phyloP scores from a whole-genome alignment of 2,888 invertebrate species.

The Eupithecia subumbrata region DNA sequence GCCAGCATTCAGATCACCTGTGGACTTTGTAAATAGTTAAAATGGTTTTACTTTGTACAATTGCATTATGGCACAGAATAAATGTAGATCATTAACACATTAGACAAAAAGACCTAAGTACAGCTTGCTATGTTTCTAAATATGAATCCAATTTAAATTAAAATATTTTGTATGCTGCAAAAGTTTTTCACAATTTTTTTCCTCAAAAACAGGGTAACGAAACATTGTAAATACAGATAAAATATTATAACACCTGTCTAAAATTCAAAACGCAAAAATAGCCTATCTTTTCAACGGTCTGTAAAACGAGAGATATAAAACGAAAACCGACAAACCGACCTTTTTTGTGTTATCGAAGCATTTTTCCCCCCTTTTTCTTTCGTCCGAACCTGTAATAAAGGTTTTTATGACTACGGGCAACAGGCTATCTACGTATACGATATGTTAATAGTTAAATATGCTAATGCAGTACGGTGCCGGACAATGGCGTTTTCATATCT shows the following conservation, averaged over 20 bases:
- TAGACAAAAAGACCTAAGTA: not conserved
- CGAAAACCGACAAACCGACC: conserved; percentile 27
- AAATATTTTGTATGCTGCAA: not conserved
- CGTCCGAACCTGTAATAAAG: conserved; percentile 56
- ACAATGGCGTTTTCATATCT: not conserved
- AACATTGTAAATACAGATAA: not conserved
- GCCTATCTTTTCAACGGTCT: conserved; percentile 33
- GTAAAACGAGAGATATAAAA: conserved; percentile 42
- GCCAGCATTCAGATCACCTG: not conserved
- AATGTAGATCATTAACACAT: not conserved
- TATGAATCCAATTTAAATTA: not conserved
- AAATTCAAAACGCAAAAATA: conserved; percentile 25
- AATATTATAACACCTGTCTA: conserved; percentile 5
- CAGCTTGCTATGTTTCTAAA: not conserved
- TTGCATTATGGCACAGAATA: not conserved
- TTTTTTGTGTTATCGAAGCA: conserved; percentile 47
- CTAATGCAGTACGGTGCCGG: conserved; percentile 9
- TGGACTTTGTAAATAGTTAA: not conserved
- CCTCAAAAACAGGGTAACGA: not conserved
- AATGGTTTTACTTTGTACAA: not conserved
- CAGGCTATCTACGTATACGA: conserved; percentile 49
- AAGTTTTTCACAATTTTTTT: not conserved
- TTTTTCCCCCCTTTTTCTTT: conserved; percentile 49
- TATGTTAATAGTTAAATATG: conserved; percentile 27
- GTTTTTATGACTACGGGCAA: conserved; percentile 57